phyloP scores from a whole-genome alignment of 2,797 vertebrate species.

The Tokudaia muenninki region DNA sequence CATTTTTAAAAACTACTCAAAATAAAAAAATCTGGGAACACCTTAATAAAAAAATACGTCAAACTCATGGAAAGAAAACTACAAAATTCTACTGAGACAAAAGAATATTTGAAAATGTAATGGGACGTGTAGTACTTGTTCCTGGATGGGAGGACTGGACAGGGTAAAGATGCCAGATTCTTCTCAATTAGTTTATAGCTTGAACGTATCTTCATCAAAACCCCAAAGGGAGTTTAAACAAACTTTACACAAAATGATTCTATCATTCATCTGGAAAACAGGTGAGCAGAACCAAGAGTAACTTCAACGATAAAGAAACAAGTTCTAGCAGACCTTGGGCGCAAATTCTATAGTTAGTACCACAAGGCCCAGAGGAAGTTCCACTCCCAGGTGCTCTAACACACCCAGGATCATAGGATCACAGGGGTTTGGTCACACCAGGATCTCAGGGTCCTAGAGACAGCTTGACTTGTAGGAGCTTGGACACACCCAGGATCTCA shows the following conservation, averaged over 20 bases:
- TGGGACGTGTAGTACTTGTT: not conserved
- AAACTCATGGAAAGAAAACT: conserved; percentile 45
- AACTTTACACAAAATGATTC: conserved; percentile 64
- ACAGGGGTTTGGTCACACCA: too few species aligned
- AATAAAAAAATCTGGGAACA: conserved; percentile 59
- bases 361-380: too few species aligned
- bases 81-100: conserved; percentile 31
- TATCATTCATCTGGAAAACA: conserved; percentile 71
- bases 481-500: too few species aligned
- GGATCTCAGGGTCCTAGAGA: too few species aligned
- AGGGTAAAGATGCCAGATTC: conserved; percentile 66
- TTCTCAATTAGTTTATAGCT: conserved; percentile 77
- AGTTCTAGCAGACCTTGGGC: too few species aligned
- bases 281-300: conserved; percentile 26
- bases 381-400: too few species aligned
- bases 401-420: too few species aligned
- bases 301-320: not conserved
- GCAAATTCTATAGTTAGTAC: too few species aligned
- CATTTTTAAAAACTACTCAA: not conserved
- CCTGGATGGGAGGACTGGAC: conserved; percentile 40
- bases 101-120: conserved; percentile 34
- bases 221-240: conserved; percentile 59
- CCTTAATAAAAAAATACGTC: conserved; percentile 54
- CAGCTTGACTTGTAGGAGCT: too few species aligned
- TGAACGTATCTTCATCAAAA: conserved; percentile 72